These are phyloP conservation scores for Bucorvus abyssinicus DNA, from an alignment of 2,797 vertebrate species.

Conservation along the genomic window DNA sequence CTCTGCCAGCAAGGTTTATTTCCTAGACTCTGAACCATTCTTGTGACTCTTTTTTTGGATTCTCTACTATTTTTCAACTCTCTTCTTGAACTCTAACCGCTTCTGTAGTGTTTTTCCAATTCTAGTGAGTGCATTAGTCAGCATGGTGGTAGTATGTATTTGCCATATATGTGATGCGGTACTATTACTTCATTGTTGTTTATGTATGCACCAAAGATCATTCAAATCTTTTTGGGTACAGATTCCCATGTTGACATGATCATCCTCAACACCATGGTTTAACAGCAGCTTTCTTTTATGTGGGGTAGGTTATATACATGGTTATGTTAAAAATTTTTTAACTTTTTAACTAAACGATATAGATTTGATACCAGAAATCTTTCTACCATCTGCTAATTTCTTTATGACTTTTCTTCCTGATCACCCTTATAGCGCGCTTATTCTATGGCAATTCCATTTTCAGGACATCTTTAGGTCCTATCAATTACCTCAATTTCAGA, in stretches of 20 bases:
- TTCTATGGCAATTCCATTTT: background rate
- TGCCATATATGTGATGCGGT: background rate
- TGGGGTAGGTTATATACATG: background rate
- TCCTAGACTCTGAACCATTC: background rate
- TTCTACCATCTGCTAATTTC: background rate
- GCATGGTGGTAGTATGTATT: background rate
- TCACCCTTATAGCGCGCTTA: background rate
- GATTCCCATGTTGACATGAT: background rate
- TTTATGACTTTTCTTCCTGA: background rate
- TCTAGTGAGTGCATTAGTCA: background rate
- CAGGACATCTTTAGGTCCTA: background rate
- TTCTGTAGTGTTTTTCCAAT: background rate
- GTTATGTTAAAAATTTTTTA: background rate
- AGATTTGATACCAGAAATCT: no score
- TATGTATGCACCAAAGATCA: background rate
- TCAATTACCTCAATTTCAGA: background rate
- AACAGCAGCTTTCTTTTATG: background rate
- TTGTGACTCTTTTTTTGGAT: background rate
- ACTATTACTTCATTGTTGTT: background rate
- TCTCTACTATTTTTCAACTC: background rate
- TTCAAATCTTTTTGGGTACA: background rate
- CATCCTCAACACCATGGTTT: fast-evolving
- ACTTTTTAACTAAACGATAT: background rate
- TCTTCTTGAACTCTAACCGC: background rate
- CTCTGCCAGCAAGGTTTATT: background rate